Conservation (phyloP, 2,113 vertebrate species). For the Stegostoma tigrinum region DNA sequence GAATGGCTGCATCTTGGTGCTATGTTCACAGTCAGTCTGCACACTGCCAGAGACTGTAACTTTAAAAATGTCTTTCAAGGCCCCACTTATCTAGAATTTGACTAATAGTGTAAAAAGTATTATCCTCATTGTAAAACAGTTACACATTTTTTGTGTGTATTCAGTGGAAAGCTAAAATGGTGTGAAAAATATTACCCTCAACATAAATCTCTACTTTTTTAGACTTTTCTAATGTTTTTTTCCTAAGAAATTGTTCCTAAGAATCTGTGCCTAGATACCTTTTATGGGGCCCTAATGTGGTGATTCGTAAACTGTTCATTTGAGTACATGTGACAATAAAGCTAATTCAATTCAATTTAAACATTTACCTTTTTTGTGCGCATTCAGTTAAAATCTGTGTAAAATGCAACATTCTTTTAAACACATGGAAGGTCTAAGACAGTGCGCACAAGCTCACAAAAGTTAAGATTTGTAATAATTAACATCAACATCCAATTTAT, state of each 20-base stretch:
- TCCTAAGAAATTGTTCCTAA: too few relatives aligned
- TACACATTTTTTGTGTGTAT: too few relatives aligned
- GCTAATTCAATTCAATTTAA: too few relatives aligned
- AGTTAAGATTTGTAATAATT: not conserved
- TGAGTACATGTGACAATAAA: too few relatives aligned
- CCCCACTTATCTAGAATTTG: not conserved
- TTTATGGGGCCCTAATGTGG: too few relatives aligned
- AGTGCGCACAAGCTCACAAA: not conserved
- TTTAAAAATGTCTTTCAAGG: not conserved
- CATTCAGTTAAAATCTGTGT: not conserved
- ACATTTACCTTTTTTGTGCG: not conserved
- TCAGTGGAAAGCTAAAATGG: too few relatives aligned
- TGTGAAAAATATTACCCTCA: not conserved
- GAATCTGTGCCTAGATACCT: too few relatives aligned
- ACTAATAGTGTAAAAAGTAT: not conserved
- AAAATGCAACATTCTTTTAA: not conserved
- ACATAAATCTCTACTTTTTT: not conserved
- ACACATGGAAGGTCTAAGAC: not conserved
- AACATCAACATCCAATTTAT: not conserved
- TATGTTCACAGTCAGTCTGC: not conserved
- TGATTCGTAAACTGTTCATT: too few relatives aligned
- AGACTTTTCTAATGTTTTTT: too few relatives aligned
- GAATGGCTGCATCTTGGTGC: too few relatives aligned
- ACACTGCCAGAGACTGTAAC: not conserved
- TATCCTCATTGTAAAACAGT: too few relatives aligned